These are phyloP conservation scores for Opisthocomus hoazin DNA, from an alignment of 2,113 vertebrate genomes.

Conservation along the genomic window DNA sequence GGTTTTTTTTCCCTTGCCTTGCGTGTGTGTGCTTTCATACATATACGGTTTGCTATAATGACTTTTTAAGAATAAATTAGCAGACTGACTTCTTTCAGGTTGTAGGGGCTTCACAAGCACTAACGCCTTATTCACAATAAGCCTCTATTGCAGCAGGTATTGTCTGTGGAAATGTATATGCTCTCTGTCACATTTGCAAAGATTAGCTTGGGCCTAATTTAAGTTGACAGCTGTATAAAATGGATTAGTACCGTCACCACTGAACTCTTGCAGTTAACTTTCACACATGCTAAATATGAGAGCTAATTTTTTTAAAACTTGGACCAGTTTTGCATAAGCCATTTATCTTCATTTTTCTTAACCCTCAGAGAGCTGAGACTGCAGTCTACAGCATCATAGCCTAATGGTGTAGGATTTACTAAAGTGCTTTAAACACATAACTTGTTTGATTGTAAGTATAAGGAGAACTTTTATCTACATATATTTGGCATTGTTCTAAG, in stretches of 20 bases:
- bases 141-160: too few species aligned
- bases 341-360: conserved; percentile 46
- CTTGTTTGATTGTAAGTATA: background rate
- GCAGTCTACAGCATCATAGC: background rate
- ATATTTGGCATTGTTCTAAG: background rate
- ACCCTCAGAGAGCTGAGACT: background rate
- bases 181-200: background rate
- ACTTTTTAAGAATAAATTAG: background rate
- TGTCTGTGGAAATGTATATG: background rate
- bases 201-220: conserved; percentile 41
- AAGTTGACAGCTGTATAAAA: conserved; percentile 56
- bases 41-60: background rate
- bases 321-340: conserved; percentile 30
- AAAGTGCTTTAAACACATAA: background rate
- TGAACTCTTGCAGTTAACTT: conserved; percentile 24
- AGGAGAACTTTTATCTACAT: background rate
- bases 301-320: background rate
- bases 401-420: background rate
- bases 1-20: background rate
- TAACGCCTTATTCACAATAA: too few species aligned
- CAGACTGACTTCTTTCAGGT: background rate
- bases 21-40: background rate
- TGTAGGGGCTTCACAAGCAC: background rate
- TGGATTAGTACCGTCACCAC: background rate
- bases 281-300: conserved; percentile 24